Evolutionary conservation across 2,113 vertebrate genomes (phyloP), one percentile per base, ranked within the genome.

Genomic region (Chauna torquata): DNA sequence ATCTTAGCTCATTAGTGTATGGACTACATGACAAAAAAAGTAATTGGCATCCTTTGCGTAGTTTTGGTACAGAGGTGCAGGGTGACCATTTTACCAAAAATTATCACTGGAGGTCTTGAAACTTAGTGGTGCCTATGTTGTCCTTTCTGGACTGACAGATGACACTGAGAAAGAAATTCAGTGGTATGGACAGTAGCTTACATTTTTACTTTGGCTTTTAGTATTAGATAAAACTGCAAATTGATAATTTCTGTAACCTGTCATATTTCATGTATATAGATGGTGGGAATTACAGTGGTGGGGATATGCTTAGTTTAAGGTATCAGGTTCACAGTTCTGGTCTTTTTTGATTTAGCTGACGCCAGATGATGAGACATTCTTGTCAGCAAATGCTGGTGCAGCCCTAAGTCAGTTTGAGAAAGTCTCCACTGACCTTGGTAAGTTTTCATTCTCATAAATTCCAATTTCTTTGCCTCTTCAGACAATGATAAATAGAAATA

Each of bases 391-490:
- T 32, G 99, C 99, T 24, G 99, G 99, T 62, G 97, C 99, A 45
- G 97, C 98, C 2, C 98, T 99, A 78, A 99, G 98, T 97, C 99
- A 99, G 84, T 99, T 99, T 98, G 99, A 99, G 97, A 99, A 98
- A 97, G 99, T 99, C 50, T 99, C 99, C 5, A 98, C 98, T 78
- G 98, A 98, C 62, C 97, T 98, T 11, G 99, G 99, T 99, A 98
- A 99, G 98, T 96, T 82, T 78, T 77, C 16, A 1, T 86, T 49
- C 55, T 44, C 32, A 4, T 49, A n/a, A 87, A 61, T 81, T 42
- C 57, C 30, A 24, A 24, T 49, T 3, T 25, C 15, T 77, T 82
- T 83, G 55, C 57, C 12, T 84, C 19, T 16, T 15, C 42, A 23
- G 74, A 77, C 17, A 11, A 16, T 10, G 42, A 58, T 61, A 38